Evolutionary conservation across 2,797 vertebrate genomes (phyloP), one percentile per base, ranked within the genome.

Genomic region (Allobates femoralis): DNA sequence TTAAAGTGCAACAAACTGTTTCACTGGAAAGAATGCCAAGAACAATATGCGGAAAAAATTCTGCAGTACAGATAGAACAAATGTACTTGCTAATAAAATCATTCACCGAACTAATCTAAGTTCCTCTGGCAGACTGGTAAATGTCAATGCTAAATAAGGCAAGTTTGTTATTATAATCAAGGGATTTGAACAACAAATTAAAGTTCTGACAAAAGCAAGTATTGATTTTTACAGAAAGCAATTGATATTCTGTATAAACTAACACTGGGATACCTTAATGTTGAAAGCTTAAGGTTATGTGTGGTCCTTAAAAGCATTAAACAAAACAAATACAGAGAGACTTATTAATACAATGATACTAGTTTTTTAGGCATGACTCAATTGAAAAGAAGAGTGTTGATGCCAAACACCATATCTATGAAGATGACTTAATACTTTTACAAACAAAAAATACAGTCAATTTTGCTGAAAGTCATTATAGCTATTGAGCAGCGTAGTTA

Each of bases 121-220:
- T 87, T 84, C 37, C 81, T 73, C 73, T 87, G 81, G 86, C 86
- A 84, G 34, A 64, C 86, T 79, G 86, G 64, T 87, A 87, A 87
- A 87, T 87, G 86, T 87, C 86, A 87, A 30, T 80, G 81, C 86
- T 87, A 87, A 87, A 87, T 87, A 87, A 80, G 76, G 76, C 81
- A 74, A 64, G 86, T 87, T 75, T 87, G 75, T 87, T 87, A 84
- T 87, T 84, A 74, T 76, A 74, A 84, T 79, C 81, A 64, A 73
- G 81, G 76, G 81, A 84, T 74, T 79, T 87, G 77, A 87, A 66
- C 86, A 87, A 80, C 81, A 87, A 84, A 87, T 84, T 74, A 71
- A 87, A 83, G 86, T 87, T 83, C 86, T 79, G 86, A 87, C 74
- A 87, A 87, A 85, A 78, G 73, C 78, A 87, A 69, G 81, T 84